phyloP scores from a whole-genome alignment of 2,113 vertebrate genomes.

The Pluvialis apricaria region DNA sequence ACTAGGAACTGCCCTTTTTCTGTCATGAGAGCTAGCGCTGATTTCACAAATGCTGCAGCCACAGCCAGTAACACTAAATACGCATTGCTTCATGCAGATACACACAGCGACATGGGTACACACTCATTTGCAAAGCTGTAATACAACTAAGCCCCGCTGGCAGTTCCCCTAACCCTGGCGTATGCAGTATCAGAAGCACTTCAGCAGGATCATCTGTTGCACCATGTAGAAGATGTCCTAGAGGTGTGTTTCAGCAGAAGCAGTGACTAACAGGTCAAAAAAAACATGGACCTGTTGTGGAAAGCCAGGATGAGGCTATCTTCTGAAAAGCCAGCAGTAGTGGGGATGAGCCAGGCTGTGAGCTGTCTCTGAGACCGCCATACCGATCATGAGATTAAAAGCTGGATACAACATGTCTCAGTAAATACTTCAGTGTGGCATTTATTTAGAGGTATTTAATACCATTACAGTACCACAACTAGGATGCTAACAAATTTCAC shows the following conservation, averaged over 20 bases:
- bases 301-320: not conserved
- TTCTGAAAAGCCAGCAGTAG: not conserved
- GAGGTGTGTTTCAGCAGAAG: not conserved
- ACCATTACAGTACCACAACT: not conserved
- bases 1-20: not conserved
- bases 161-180: not conserved
- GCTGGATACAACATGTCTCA: not conserved
- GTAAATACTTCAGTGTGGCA: not conserved
- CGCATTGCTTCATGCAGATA: not conserved
- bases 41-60: not conserved
- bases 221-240: not conserved
- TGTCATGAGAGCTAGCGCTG: not conserved
- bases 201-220: not conserved
- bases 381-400: not conserved
- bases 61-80: not conserved
- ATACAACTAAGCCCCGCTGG: not conserved
- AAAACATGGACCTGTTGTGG: not conserved
- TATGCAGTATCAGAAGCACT: not conserved
- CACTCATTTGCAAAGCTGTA: accelerated
- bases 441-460: not conserved
- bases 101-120: not conserved
- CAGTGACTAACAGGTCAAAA: not conserved
- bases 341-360: not conserved
- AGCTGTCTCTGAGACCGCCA: not conserved
- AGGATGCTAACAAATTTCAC: not conserved